Evolutionary conservation across 2,888 invertebrate species (phyloP).

Genomic region (Cecidostiba fungosa): DNA sequence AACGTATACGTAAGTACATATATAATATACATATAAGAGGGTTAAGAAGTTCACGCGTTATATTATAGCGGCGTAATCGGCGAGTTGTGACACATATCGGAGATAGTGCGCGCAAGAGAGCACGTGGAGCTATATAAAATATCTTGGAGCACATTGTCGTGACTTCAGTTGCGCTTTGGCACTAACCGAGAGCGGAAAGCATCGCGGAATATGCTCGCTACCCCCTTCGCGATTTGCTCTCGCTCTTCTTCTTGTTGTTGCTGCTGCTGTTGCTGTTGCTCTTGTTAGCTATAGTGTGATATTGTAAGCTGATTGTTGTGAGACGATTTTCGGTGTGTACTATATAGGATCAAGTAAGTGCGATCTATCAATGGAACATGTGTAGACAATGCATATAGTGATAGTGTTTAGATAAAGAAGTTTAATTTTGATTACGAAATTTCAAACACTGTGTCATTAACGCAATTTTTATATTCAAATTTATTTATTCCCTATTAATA

Average conservation of each 20-base stretch:
- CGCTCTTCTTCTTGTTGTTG: not conserved
- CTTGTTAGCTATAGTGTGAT: not conserved
- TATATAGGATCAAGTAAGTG: constrained; percentile 9
- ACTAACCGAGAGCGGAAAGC: not conserved
- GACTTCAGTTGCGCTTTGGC: not conserved
- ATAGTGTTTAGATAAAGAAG: not conserved
- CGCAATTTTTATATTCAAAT: too few relatives aligned
- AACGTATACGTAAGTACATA: not conserved
- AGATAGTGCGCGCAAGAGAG: not conserved
- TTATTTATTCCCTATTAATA: too few relatives aligned
- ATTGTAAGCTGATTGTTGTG: not conserved
- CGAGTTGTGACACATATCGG: constrained; percentile 16
- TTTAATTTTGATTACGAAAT: not conserved
- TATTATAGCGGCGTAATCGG: not conserved
- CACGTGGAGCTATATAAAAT: not conserved
- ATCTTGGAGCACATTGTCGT: not conserved
- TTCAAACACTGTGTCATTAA: too few relatives aligned
- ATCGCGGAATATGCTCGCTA: not conserved
- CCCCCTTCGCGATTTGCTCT: not conserved
- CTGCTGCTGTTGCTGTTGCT: not conserved
- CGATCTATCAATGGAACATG: not conserved
- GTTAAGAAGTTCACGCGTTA: constrained; percentile 16
- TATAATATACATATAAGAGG: not conserved
- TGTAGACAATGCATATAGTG: not conserved
- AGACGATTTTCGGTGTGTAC: not conserved